Conservation (phyloP, 2,888 invertebrate species). For the Steinernema hermaphroditum region DNA sequence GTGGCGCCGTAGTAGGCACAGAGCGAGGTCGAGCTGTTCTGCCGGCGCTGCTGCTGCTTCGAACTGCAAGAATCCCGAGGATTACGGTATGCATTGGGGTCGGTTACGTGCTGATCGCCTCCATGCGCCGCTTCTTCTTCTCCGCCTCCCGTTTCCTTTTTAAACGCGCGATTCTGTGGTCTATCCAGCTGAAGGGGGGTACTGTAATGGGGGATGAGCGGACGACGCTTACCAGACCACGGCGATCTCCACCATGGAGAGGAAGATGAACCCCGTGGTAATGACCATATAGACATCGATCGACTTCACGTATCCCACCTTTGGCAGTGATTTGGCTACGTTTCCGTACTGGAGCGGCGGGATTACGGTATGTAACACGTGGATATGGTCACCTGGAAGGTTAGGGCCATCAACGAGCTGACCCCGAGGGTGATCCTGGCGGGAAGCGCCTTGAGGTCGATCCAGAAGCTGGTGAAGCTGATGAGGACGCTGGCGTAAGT, state of each 20-base stretch:
- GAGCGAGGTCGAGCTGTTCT: neutral
- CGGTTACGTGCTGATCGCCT: conserved; percentile 37
- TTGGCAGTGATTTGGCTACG: conserved; percentile 60
- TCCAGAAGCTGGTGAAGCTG: conserved; percentile 63
- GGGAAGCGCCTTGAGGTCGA: conserved; percentile 60
- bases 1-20: neutral
- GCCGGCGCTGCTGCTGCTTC: neutral
- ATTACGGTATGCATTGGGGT: neutral
- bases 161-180: conserved; percentile 41
- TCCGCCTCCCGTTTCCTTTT: conserved; percentile 42
- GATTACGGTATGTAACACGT: neutral
- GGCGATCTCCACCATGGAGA: conserved; percentile 63
- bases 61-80: neutral
- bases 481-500: conserved; percentile 60
- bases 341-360: conserved; percentile 59
- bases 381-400: conserved; percentile 60
- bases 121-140: conserved; percentile 42
- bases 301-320: conserved; percentile 63
- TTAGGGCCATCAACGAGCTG: conserved; percentile 59
- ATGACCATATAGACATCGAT: conserved; percentile 62
- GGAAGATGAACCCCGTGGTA: conserved; percentile 58
- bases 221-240: conserved; percentile 49
- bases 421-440: conserved; percentile 62
- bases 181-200: conserved; percentile 45
- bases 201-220: neutral